These are phyloP conservation scores for Loxodonta africana DNA, from an alignment of 2,113 vertebrate species.

Conservation along the genomic window DNA sequence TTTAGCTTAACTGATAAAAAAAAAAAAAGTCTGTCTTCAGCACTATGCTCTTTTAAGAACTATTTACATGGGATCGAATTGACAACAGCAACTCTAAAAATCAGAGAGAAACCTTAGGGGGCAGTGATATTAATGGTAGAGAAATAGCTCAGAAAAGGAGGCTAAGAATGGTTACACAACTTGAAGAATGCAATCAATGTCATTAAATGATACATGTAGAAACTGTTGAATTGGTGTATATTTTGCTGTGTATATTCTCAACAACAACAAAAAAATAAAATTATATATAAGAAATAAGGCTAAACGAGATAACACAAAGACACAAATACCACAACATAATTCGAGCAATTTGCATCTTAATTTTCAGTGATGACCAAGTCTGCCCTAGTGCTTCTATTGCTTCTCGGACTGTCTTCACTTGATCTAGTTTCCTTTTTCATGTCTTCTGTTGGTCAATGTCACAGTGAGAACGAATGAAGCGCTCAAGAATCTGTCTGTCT, in stretches of 20 bases:
- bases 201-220: not conserved
- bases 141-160: no score
- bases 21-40: not conserved
- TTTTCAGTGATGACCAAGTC: not conserved
- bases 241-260: not conserved
- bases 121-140: no score
- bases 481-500: slow-evolving; percentile 78
- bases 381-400: not conserved
- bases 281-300: not conserved
- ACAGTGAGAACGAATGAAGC: slow-evolving; percentile 62
- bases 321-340: not conserved
- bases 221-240: not conserved
- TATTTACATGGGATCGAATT: not conserved
- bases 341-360: not conserved
- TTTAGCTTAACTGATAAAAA: not conserved
- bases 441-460: not conserved
- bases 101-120: no score
- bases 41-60: not conserved
- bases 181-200: not conserved
- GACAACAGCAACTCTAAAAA: no score
- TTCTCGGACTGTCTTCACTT: slow-evolving; percentile 33
- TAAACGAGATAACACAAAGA: not conserved
- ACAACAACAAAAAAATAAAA: not conserved
- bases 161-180: no score
- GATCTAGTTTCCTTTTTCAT: not conserved